Evolutionary conservation across 2,797 vertebrate genomes (phyloP).

Genomic region (Otus scops): DNA sequence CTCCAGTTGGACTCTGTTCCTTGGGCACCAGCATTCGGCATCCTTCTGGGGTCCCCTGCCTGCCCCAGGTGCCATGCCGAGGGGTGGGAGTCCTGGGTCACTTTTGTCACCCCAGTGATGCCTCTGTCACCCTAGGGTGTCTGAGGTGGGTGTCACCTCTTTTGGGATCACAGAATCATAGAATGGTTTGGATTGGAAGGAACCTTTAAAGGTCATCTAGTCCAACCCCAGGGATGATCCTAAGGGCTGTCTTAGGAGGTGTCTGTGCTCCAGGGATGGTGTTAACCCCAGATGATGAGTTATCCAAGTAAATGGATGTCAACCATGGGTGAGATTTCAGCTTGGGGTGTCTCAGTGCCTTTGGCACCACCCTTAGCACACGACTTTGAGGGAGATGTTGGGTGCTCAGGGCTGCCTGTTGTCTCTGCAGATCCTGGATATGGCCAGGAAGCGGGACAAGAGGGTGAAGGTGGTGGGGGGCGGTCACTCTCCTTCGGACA

Average conservation of each 20-base stretch:
- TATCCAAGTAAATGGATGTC: neutral
- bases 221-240: neutral
- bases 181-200: neutral
- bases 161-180: neutral
- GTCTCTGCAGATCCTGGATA: conserved; percentile 69
- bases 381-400: neutral
- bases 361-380: neutral
- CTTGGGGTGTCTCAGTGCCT: neutral
- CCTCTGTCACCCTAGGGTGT: neutral
- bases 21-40: neutral
- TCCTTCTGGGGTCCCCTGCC: neutral
- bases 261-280: too few relatives aligned
- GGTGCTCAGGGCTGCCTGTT: neutral
- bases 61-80: neutral
- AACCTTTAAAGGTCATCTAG: neutral
- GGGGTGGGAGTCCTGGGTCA: neutral
- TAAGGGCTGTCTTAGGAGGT: neutral
- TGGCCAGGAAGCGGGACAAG: conserved; percentile 72
- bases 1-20: neutral
- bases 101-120: neutral
- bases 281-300: neutral
- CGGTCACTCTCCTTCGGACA: conserved; percentile 75
- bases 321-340: neutral
- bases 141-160: neutral
- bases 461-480: conserved; percentile 75